A percentile compares a stretch with the other conserved stretches of the same genome.
Evolutionary conservation across 2,797 vertebrate species (phyloP).

Genomic region (Oophaga sylvatica): DNA sequence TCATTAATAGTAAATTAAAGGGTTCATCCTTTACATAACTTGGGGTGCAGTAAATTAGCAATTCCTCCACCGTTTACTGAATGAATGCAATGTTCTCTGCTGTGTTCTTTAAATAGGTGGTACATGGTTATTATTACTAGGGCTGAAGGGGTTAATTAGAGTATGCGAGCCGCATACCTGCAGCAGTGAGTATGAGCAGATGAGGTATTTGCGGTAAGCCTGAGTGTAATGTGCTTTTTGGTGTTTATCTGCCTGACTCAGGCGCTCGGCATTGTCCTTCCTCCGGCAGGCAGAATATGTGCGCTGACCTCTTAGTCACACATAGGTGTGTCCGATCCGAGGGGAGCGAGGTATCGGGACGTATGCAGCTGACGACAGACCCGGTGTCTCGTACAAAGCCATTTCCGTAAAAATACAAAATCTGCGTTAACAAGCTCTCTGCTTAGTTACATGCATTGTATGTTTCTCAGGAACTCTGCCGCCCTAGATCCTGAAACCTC

Average conservation of each 20-base stretch:
- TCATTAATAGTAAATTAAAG: neutral
- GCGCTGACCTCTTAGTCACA: conserved; percentile 52
- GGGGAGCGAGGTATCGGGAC: conserved; percentile 4
- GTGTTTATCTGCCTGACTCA: conserved; percentile 54
- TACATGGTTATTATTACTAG: too few relatives aligned
- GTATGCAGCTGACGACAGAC: neutral
- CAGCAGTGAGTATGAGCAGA: conserved; percentile 4
- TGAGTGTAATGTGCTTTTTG: conserved; percentile 10
- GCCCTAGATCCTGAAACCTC: neutral
- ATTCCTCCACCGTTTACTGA: neutral
- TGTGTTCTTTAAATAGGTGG: too few relatives aligned
- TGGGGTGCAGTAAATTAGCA: neutral
- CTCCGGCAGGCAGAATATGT: neutral
- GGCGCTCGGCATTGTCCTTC: conserved; percentile 42
- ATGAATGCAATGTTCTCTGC: neutral
- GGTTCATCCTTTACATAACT: neutral
- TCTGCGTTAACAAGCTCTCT: neutral
- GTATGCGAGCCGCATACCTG: neutral
- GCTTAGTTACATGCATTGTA: too few relatives aligned
- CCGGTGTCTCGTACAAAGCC: neutral
- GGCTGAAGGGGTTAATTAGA: neutral
- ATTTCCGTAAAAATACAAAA: neutral
- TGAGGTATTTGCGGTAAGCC: conserved; percentile 36
- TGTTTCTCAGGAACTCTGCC: too few relatives aligned
- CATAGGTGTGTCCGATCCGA: conserved; percentile 49